Base-by-base conservation (phyloP, 2,797 vertebrate genomes). In the Tolypeutes matacus region DNA sequence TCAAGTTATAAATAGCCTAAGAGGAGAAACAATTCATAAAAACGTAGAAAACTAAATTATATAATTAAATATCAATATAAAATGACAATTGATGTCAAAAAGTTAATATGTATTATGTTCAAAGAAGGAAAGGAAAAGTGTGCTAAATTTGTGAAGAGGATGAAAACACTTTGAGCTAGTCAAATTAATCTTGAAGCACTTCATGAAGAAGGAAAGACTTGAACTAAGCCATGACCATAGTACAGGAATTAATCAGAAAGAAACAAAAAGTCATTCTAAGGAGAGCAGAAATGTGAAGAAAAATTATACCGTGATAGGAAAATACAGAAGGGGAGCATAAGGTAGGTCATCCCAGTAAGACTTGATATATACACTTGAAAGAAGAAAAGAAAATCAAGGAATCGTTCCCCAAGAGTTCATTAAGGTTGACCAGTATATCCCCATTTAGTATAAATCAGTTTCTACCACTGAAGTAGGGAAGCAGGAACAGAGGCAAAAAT, bases 191-290 rank as follows among this genome's bases (percentile, higher is more conserved):
- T 51, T 53, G 7, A 23, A 86, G 29, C 4, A 39, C 9, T 76
- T 72, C 23, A 72, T 65, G n/a, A 64, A 72, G 89, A 94, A 65
- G 27, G 77, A 70, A 17, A 2, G 12, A 53, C n/a, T 62, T 95
- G n/a, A 89, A 89, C 12, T 92, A 20, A 92, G 14, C 21, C n/a
- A 36, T 86, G 20, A n/a, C 20, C 62, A 27, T 81, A 62, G 86
- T 78, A 88, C 0, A 86, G 46, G 42, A 81, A 86, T 29, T 34
- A 49, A 95, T 21, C 51, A 31, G 73, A 27, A 27, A 23, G 77
- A 95, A 92, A 86, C 4, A 89, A 75, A 86, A 83, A 70, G 23
- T 84, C 53, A 93, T 51, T 87, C 36, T 65, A 91, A 92, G 56
- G 4, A 36, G 70, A 23, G 1, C 25, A 93, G 36, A 95, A 67